Conservation (phyloP, 2,113 vertebrate species). For the human region DNA sequence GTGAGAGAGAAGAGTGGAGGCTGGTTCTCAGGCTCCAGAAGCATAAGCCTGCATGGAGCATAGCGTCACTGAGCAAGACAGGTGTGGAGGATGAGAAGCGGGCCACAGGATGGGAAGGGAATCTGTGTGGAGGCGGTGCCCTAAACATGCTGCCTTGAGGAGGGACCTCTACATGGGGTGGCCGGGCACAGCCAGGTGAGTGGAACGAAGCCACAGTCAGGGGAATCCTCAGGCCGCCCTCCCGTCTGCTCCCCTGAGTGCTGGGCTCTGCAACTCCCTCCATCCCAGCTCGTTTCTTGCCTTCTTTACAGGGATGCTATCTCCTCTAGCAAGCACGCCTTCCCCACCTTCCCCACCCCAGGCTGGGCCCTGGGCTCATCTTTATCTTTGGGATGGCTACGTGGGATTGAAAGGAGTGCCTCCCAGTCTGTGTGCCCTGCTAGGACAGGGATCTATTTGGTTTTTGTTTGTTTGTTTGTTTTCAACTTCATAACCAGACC, state of each 20-base stretch:
- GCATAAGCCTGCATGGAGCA: no score
- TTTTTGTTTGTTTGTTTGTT: background rate
- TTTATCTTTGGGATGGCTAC: background rate
- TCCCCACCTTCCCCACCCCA: background rate
- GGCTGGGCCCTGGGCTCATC: background rate
- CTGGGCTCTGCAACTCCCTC: background rate
- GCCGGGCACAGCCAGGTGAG: background rate
- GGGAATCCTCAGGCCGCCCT: background rate
- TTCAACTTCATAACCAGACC: background rate
- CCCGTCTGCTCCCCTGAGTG: background rate
- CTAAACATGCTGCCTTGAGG: background rate
- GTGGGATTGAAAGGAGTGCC: background rate
- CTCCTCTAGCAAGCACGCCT: background rate
- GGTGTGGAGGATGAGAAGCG: background rate
- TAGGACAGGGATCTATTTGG: background rate
- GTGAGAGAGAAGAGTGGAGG: no score
- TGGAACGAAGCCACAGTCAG: fast-evolving
- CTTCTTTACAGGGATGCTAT: background rate
- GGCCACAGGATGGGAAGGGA: no score
- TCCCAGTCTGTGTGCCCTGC: background rate
- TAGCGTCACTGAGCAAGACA: no score
- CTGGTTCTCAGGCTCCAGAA: background rate
- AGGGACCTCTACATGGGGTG: background rate
- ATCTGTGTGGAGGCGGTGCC: no score
- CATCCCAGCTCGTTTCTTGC: background rate